Evolutionary conservation across 2,113 vertebrate species (phyloP).

Genomic region (Neoarius graeffei): DNA sequence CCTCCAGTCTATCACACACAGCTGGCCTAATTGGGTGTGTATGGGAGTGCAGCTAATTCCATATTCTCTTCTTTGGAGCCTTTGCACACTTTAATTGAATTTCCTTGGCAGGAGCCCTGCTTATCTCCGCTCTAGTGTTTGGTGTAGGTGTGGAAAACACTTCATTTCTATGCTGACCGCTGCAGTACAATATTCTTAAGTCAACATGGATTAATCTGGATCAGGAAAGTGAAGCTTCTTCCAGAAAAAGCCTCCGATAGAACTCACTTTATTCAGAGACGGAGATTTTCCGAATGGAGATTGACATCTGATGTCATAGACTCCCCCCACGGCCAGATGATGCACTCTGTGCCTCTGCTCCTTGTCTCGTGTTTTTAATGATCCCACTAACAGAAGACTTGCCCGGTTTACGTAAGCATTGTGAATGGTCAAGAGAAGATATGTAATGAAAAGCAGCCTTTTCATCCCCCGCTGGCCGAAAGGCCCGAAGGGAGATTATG

Average conservation of each 20-base stretch:
- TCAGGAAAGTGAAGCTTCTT: slow-evolving; percentile 47
- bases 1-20: slow-evolving; percentile 33
- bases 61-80: slow-evolving; percentile 54
- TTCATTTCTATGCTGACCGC: slow-evolving; percentile 57
- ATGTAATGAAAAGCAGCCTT: background rate
- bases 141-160: slow-evolving; percentile 52
- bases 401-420: slow-evolving; percentile 11
- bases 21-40: slow-evolving; percentile 52
- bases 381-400: slow-evolving; percentile 37
- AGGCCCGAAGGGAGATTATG: no score
- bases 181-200: slow-evolving; percentile 52
- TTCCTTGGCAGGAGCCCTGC: slow-evolving; percentile 43
- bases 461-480: background rate
- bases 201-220: slow-evolving; percentile 55
- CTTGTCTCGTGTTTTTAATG: slow-evolving; percentile 15
- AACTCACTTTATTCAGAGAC: slow-evolving; percentile 38
- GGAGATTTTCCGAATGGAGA: slow-evolving; percentile 18
- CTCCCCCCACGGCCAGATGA: background rate
- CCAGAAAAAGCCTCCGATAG: slow-evolving; percentile 32
- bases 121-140: slow-evolving; percentile 48
- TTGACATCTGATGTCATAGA: slow-evolving; percentile 3
- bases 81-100: slow-evolving; percentile 58
- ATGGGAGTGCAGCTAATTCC: slow-evolving; percentile 50
- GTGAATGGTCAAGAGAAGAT: background rate
- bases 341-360: background rate